Conservation (phyloP, 2,113 vertebrate genomes). For the Anthoscopus minutus region DNA sequence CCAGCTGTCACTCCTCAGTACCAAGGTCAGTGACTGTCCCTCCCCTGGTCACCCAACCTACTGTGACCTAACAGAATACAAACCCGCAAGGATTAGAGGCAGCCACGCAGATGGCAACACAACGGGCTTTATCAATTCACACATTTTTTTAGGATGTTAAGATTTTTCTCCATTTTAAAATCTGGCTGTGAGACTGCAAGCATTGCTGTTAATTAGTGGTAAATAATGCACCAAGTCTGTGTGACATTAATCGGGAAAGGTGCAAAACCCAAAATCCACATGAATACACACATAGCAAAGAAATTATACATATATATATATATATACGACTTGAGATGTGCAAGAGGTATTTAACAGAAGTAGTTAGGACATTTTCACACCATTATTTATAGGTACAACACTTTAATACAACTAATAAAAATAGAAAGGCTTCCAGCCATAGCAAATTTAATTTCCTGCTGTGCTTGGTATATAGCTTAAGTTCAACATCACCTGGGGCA, state of each 20-base stretch:
- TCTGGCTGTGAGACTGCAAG: neutral
- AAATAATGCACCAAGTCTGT: neutral
- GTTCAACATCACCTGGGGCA: neutral
- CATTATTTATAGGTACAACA: neutral
- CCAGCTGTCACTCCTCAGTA: neutral
- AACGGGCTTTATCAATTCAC: neutral
- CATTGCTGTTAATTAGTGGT: neutral
- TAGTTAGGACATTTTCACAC: neutral
- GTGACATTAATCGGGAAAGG: neutral
- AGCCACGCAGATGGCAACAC: neutral
- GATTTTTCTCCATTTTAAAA: neutral
- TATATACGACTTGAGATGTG: neutral
- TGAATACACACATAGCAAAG: neutral
- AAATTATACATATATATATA: neutral
- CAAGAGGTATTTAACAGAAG: neutral
- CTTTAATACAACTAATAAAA: neutral
- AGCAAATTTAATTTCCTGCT: neutral
- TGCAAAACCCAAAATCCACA: neutral
- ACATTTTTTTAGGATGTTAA: accelerated
- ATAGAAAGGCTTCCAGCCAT: neutral
- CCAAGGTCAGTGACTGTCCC: neutral
- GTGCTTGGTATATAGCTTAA: neutral
- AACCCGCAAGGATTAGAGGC: neutral
- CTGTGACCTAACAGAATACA: neutral
- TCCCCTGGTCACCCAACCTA: neutral